Evolutionary conservation across 1,140 invertebrate species (phyloP).

Genomic region (Drosophila melanogaster): Release_6_plus_ISO1_MT NT_033779.5:1302501-1303000

Average conservation of each 20-base stretch:
- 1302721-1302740: constrained; percentile 58
- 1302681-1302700: constrained; percentile 33
- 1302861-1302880: constrained; percentile 45
- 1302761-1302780: constrained; percentile 75
- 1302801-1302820: constrained; percentile 52
- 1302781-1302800: constrained; percentile 79
- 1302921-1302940: constrained; percentile 15
- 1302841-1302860: constrained; percentile 50
- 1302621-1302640: constrained; percentile 39
- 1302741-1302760: constrained; percentile 75
- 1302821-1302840: constrained; percentile 44
- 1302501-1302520: constrained; percentile 1
- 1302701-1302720: constrained; percentile 58
- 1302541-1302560: constrained; percentile 32
- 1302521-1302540: constrained; percentile 37
- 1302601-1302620: constrained; percentile 49
- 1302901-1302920: constrained; percentile 53
- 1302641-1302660: constrained; percentile 19
- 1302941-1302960: constrained; percentile 14
- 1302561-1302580: constrained; percentile 35
- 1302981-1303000: not conserved
- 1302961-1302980: not conserved
- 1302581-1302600: constrained; percentile 79
- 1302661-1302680: not conserved
- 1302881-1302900: constrained; percentile 38